Evolutionary conservation across 2,113 vertebrate genomes (phyloP), one percentile per base, ranked within the genome.

Genomic region (Centropristis striata): DNA sequence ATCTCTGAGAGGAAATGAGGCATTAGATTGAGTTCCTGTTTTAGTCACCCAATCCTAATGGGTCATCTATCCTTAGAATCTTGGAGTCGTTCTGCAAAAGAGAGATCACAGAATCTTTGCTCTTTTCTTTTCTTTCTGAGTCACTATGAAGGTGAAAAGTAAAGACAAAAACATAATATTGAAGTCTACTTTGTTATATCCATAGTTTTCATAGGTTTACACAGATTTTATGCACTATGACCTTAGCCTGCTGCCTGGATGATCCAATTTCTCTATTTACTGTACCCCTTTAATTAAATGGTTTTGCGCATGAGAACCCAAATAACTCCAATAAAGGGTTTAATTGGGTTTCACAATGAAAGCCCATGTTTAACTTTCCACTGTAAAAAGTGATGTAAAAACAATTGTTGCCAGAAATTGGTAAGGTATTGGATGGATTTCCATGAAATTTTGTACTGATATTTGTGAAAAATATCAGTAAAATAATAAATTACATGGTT

Each of bases 11-110:
- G 90, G 89, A 92, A 94, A 92, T 94, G 93, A 94, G 92, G 83
- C 91, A 91, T 92, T 86, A 90, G 91, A 94, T 94, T 91, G 89
- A 93, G 88, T 92, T 91, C 79, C 91, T 49, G 46, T 91, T 94
- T 92, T 82, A 90, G 87, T 94, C 93, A 92, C 82, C 90, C 90
- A 63, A 44, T 57, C 79, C 89, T 92, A 92, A 92, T 91, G 86
- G 90, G 80, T 92, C 90, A 88, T 92, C 89, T 89, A 81, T 89
- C 82, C 85, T 81, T 61, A 81, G 71, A 79, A 69, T 85, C 84
- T 49, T 49, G 27, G 49, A 84, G 72, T 81, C 50, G 27, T 74
- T 76, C 64, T 36, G 21, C 1, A 9, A 70, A 60, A 81, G 28
- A 64, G 55, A 59, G 18, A 88, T 88, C 64, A 59, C 68, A 57